Evolutionary conservation across 2,113 vertebrate genomes (phyloP).

Genomic region (Neofelis nebulosa): DNA sequence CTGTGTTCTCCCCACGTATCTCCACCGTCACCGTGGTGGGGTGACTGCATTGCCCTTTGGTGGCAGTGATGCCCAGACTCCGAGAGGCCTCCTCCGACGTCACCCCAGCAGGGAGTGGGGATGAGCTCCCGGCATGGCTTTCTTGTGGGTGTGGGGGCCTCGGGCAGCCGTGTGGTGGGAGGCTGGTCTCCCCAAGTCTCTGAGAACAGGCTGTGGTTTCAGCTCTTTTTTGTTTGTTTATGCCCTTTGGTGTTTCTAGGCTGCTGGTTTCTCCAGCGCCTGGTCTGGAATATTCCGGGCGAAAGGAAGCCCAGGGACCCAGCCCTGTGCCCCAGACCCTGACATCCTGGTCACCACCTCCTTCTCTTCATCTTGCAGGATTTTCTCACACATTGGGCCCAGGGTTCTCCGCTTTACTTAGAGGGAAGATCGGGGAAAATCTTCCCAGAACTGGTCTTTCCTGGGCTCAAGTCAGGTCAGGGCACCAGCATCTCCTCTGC

Average conservation of each 20-base stretch:
- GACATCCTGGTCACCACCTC: not conserved
- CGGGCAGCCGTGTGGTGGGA: too few relatives aligned
- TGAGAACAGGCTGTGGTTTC: not conserved
- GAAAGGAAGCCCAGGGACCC: not conserved
- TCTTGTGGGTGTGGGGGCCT: too few relatives aligned
- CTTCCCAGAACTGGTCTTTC: too few relatives aligned
- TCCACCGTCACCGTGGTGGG: not conserved
- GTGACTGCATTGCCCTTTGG: not conserved
- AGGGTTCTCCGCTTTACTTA: not conserved
- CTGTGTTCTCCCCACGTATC: not conserved
- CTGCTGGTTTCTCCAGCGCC: not conserved
- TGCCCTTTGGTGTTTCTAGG: not conserved
- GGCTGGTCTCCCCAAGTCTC: too few relatives aligned
- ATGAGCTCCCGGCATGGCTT: too few relatives aligned
- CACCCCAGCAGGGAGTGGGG: not conserved
- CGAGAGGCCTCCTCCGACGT: too few relatives aligned
- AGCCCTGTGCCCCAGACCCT: too few relatives aligned
- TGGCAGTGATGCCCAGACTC: too few relatives aligned
- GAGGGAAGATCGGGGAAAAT: too few relatives aligned
- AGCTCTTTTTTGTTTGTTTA: not conserved
- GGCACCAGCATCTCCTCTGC: too few relatives aligned
- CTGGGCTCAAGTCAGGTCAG: too few relatives aligned
- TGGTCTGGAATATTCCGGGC: not conserved
- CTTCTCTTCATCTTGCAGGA: not conserved
- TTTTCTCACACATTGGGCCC: accelerated